Percentiles rank a stretch among this genome's conserved stretches.
Conservation (phyloP, 2,888 invertebrate genomes). For the Phanerotoma sp. region DNA sequence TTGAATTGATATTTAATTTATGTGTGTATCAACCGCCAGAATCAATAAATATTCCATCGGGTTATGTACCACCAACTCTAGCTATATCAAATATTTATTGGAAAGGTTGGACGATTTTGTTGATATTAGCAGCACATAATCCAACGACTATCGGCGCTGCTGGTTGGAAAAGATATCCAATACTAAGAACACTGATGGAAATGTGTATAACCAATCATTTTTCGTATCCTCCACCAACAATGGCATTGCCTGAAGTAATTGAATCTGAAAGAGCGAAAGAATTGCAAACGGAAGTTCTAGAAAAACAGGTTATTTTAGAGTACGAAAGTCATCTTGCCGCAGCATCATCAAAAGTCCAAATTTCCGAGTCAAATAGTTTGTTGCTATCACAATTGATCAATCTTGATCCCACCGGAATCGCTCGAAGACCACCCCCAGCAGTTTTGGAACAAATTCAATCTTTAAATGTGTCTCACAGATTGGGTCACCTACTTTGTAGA, state of each 20-base stretch:
- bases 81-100: slow-evolving; percentile 93
- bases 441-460: slow-evolving; percentile 79
- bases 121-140: slow-evolving; percentile 91
- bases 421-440: slow-evolving; percentile 76
- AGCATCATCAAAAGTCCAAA: slow-evolving; percentile 81
- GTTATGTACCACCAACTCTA: slow-evolving; percentile 82
- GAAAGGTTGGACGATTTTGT: slow-evolving; percentile 89
- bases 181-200: slow-evolving; percentile 87
- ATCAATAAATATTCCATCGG: slow-evolving; percentile 82
- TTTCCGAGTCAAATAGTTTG: slow-evolving; percentile 87
- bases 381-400: slow-evolving; percentile 81
- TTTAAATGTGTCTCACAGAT: slow-evolving; percentile 74
- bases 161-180: slow-evolving; percentile 90
- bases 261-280: slow-evolving; percentile 67
- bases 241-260: slow-evolving; percentile 62
- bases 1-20: slow-evolving; percentile 87
- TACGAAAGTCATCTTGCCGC: slow-evolving; percentile 93
- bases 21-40: slow-evolving; percentile 92
- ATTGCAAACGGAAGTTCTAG: slow-evolving; percentile 68
- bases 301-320: slow-evolving; percentile 78
- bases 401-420: slow-evolving; percentile 81
- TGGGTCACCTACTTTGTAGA: slow-evolving; percentile 87
- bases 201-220: slow-evolving; percentile 92
- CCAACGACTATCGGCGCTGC: slow-evolving; percentile 82
- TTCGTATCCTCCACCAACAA: slow-evolving; percentile 71